Base-by-base conservation (phyloP, 2,888 invertebrate genomes). In the Syrista parreyssii region DNA sequence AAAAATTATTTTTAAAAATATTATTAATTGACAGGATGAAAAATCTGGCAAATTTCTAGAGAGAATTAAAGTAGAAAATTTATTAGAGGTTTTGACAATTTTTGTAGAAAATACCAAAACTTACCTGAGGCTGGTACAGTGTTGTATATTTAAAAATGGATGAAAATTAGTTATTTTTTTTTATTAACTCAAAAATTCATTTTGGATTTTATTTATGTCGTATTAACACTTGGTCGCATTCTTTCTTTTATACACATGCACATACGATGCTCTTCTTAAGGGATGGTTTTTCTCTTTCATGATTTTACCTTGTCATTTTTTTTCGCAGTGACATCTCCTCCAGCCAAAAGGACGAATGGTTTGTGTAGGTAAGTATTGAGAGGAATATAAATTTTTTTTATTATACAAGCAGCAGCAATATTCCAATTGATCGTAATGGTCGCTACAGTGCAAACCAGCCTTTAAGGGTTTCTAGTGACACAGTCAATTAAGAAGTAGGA, bases 281-380 rank as follows among this genome's bases (percentile, higher is more conserved):
- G 6, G 15, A 15, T 6, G 40, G 4, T 40, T 15, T 15, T 6
- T 40, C 15, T 6, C 15, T 1, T 15, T 40, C 15, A 40, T 15
- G 40, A 40, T 6, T 15, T 40, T 15, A 40, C 15, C 15, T 40
- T 40, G 1, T 2, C 40, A 0, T 23, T 40, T 78, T 83, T 75
- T 84, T 68, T 90, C 91, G 68, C 88, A 92, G 93, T 89, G 93
- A 93, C 89, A 92, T 92, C 90, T 92, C 92, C 87, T 92, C 93
- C 91, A 93, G 92, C 91, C 94, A 97, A 93, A 97, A 97, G 93
- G 97, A 97, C 94, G 97, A 97, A 94, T 97, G 97, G 97, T 97
- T 96, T 94, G 97, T 97, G 93, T 94, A 93, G 93, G 93, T 94
- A 85, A 92, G 93, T 89, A 79, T 1, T 68, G 34, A 40, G 15